Evolutionary conservation across 2,113 vertebrate genomes (phyloP), one percentile per base, ranked within the genome.

Genomic region (Himantopus leucocephalus): DNA sequence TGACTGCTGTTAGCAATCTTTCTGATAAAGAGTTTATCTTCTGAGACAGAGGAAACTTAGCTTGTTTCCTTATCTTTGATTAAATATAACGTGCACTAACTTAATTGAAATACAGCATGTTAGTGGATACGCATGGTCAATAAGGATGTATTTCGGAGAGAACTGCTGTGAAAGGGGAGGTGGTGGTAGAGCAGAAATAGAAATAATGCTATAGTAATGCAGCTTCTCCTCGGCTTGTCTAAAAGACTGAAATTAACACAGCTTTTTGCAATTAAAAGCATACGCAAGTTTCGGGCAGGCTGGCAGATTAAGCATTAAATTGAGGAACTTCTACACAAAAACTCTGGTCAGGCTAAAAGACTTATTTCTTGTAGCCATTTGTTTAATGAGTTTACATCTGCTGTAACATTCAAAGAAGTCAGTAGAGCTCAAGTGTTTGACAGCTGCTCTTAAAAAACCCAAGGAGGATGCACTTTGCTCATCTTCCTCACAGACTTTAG

Each of bases 371-470:
- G 72, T 77, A 88, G 88, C 84, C 82, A 71, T 92, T 94, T 92
- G 92, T 96, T 95, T 92, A 86, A 95, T 79, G 93, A 95, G 75
- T 80, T 96, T 92, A 59, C 66, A 95, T 96, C 95, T 83, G 41
- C 76, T 88, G 78, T 12, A 37, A 83, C 77, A 89, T 88, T 88
- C 75, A 94, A 96, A 94, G 85, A 55, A 92, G 86, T 72, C 91
- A 37, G 27, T 8, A 56, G 50, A 76, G 68, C 82, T 87, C 87
- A 85, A 90, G 90, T 83, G 41, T 88, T 91, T 88, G 87, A 95
- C 88, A 92, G 94, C 92, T 90, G 94, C 76, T 96, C 76, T 43
- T 62, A 63, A 84, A 81, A 83, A 92, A 84, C 37, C 56, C 85
- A 56, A 21, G 52, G n/a, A 66, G 47, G 48, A 67, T 14, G 64